Conservation (phyloP, 2,113 vertebrate species). For the Saccopteryx bilineata region DNA sequence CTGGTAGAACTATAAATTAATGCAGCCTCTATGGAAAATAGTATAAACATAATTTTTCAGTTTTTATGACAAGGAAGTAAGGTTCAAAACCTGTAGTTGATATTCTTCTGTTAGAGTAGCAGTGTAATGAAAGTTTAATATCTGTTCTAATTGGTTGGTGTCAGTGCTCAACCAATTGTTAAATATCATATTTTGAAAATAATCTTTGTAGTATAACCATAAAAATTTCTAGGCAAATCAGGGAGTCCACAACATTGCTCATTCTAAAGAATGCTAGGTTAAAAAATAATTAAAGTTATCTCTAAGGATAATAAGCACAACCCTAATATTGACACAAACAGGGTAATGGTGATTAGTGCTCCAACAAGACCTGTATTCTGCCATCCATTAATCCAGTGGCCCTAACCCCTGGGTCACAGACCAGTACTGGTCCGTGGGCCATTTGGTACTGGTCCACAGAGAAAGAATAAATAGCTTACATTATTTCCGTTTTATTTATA, state of each 20-base stretch:
- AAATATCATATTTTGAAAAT: not conserved
- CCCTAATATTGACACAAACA: not conserved
- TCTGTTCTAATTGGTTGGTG: not conserved
- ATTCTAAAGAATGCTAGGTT: not conserved
- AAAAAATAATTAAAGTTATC: not conserved
- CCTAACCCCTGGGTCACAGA: too few species aligned
- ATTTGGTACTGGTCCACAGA: too few species aligned
- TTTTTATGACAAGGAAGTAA: not conserved
- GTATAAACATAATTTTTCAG: not conserved
- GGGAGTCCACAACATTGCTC: not conserved
- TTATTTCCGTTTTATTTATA: too few species aligned
- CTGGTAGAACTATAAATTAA: not conserved
- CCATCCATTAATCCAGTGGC: not conserved
- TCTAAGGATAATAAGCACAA: not conserved
- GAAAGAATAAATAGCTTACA: too few species aligned
- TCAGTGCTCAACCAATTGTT: not conserved
- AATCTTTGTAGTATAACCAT: not conserved
- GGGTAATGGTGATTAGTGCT: not conserved
- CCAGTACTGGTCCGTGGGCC: too few species aligned
- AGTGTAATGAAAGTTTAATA: not conserved
- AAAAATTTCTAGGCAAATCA: not conserved
- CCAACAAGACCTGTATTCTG: not conserved
- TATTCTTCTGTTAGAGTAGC: not conserved
- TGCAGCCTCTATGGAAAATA: not conserved
- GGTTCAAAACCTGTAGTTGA: not conserved